These are phyloP conservation scores for Rhincodon typus DNA, from an alignment of 2,797 vertebrate genomes.

Conservation along the genomic window DNA sequence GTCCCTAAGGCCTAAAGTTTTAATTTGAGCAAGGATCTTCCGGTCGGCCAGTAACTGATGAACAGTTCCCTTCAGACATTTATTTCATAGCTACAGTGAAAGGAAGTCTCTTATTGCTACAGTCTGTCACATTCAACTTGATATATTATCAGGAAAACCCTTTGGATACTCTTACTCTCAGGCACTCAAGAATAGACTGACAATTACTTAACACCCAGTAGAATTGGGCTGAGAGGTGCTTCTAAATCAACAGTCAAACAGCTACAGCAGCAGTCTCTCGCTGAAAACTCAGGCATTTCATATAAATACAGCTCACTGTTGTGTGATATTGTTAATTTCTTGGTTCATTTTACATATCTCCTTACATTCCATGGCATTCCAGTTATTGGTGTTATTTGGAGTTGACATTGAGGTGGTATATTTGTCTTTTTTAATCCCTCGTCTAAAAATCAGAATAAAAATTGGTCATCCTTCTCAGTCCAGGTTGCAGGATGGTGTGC, in stretches of 20 bases:
- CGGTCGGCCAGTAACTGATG: slow-evolving; percentile 16
- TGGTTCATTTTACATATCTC: not conserved
- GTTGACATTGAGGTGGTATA: not conserved
- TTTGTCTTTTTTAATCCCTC: not conserved
- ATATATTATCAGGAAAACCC: not conserved
- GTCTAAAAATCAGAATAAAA: not conserved
- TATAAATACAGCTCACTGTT: no score
- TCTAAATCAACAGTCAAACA: not conserved
- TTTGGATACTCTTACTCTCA: not conserved
- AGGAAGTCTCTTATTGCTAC: slow-evolving; percentile 11
- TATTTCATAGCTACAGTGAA: slow-evolving; percentile 9
- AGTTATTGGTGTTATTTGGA: not conserved
- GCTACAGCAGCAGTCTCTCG: not conserved
- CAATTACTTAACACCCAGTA: not conserved
- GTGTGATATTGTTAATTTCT: not conserved
- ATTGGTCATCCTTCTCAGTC: not conserved
- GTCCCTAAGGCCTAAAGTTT: slow-evolving; percentile 7
- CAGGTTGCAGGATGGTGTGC: not conserved
- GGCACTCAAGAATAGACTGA: not conserved
- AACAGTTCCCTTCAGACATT: slow-evolving; percentile 13
- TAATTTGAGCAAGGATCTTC: not conserved
- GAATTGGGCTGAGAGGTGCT: not conserved
- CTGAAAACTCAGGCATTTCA: not conserved
- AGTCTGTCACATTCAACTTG: not conserved
- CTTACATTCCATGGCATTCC: not conserved